phyloP scores from a whole-genome alignment of 1,140 invertebrate species.

The Zaprionus inermis region DNA sequence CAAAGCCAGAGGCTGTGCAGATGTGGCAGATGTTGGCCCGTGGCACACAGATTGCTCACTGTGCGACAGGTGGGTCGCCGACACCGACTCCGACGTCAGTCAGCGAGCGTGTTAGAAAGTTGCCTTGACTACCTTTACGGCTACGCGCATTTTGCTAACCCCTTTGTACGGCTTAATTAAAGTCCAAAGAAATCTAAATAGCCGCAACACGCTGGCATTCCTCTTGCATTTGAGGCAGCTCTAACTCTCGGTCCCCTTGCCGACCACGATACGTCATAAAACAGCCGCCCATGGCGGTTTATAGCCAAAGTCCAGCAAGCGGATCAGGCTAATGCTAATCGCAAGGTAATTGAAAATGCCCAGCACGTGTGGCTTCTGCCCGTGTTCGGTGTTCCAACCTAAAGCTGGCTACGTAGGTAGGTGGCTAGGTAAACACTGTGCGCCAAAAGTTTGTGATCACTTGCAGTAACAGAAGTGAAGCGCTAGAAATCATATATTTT shows the following conservation, averaged over 20 bases:
- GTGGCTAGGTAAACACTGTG: slow-evolving; percentile 43
- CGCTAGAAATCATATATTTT: not conserved
- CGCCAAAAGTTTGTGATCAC: slow-evolving; percentile 23
- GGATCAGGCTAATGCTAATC: slow-evolving; percentile 70
- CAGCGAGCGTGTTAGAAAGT: slow-evolving; percentile 51
- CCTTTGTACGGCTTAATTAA: slow-evolving; percentile 65
- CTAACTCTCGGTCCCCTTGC: not conserved
- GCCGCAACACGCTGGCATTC: slow-evolving; percentile 50
- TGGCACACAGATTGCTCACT: slow-evolving; percentile 30
- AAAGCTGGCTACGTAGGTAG: not conserved
- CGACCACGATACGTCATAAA: slow-evolving; percentile 60
- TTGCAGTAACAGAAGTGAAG: not conserved
- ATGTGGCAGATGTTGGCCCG: slow-evolving; percentile 41
- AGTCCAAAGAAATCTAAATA: slow-evolving; percentile 21
- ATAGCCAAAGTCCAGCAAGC: slow-evolving; percentile 51
- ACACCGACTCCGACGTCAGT: not conserved
- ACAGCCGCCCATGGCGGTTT: slow-evolving; percentile 38
- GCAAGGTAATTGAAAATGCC: slow-evolving; percentile 64
- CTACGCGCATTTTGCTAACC: slow-evolving; percentile 41
- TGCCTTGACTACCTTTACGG: slow-evolving; percentile 16
- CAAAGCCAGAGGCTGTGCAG: slow-evolving; percentile 56
- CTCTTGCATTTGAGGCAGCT: slow-evolving; percentile 36
- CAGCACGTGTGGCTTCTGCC: slow-evolving; percentile 67
- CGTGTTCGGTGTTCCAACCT: slow-evolving; percentile 26
- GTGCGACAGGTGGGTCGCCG: slow-evolving; percentile 51